Conservation (phyloP, 2,888 invertebrate species). For the Athalia circularis region DNA sequence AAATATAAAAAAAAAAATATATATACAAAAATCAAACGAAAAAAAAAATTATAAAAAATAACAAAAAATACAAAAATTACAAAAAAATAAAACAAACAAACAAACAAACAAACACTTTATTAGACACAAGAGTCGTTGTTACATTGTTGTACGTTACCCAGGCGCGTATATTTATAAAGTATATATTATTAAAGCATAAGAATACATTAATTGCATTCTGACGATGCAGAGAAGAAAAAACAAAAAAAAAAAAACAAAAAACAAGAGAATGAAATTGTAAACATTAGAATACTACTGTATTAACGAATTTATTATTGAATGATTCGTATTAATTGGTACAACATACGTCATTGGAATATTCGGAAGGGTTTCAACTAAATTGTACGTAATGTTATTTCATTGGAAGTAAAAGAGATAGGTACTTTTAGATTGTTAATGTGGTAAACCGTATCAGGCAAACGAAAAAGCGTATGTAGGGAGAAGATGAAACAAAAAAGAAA, state of each 20-base stretch:
- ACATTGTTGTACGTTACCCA: constrained; percentile 51
- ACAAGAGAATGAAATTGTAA: not conserved
- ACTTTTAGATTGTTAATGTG: constrained; percentile 67
- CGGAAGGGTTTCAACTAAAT: constrained; percentile 64
- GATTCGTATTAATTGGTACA: constrained; percentile 39
- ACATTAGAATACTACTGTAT: constrained; percentile 38
- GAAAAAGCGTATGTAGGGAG: constrained; percentile 58
- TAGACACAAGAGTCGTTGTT: constrained; percentile 50
- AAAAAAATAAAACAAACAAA: too few species aligned
- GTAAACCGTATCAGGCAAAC: constrained; percentile 69
- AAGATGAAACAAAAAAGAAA: constrained; percentile 49
- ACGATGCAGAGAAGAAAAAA: constrained; percentile 1
- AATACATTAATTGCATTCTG: constrained; percentile 37
- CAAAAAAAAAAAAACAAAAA: not conserved
- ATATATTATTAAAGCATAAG: constrained; percentile 37
- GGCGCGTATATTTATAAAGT: constrained; percentile 51
- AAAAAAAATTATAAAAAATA: too few species aligned
- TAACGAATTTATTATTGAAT: constrained; percentile 52
- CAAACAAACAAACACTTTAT: constrained; percentile 46
- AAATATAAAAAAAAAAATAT: not conserved
- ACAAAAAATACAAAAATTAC: too few species aligned
- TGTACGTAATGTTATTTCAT: constrained; percentile 70
- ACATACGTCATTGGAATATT: constrained; percentile 44
- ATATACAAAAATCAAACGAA: too few species aligned
- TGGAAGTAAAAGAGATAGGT: constrained; percentile 64